Conservation (phyloP, 1,140 invertebrate species). For the Drosophila paulistorum region DNA sequence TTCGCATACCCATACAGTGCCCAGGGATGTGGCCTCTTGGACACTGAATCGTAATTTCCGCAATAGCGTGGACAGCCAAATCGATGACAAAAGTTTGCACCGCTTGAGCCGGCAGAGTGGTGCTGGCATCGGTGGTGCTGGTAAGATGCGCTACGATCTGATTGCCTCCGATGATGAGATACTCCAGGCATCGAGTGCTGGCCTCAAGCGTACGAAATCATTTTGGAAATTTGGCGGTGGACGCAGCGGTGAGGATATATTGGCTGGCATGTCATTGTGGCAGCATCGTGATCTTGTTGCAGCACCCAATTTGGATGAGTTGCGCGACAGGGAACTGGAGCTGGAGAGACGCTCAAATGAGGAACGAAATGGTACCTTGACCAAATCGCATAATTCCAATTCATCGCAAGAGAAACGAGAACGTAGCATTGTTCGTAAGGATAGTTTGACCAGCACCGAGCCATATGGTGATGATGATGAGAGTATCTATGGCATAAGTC, state of each 20-base stretch:
- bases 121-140: conserved; percentile 36
- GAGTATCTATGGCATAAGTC: conserved; percentile 76
- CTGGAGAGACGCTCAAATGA: conserved; percentile 84
- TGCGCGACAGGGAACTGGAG: conserved; percentile 56
- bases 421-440: conserved; percentile 51
- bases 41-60: conserved; percentile 78
- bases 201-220: conserved; percentile 91
- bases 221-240: conserved; percentile 91
- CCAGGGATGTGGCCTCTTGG: conserved; percentile 75
- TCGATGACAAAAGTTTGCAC: conserved; percentile 74
- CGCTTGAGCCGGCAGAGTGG: conserved; percentile 58
- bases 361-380: conserved; percentile 61
- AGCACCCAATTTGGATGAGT: conserved; percentile 83
- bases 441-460: conserved; percentile 76
- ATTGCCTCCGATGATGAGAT: conserved; percentile 82
- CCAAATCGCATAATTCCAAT: conserved; percentile 73
- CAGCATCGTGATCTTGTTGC: conserved; percentile 91
- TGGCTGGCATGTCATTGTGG: conserved; percentile 93
- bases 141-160: conserved; percentile 83
- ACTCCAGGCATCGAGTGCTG: conserved; percentile 73
- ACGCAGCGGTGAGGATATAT: conserved; percentile 86
- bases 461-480: conserved; percentile 75
- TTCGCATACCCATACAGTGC: conserved; percentile 65
- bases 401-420: conserved; percentile 73
- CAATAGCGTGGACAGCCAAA: conserved; percentile 78